A percentile compares a stretch with the other conserved stretches of the same genome.
Conservation (phyloP, 1,140 invertebrate species). For the Oscheius sp. region DNA sequence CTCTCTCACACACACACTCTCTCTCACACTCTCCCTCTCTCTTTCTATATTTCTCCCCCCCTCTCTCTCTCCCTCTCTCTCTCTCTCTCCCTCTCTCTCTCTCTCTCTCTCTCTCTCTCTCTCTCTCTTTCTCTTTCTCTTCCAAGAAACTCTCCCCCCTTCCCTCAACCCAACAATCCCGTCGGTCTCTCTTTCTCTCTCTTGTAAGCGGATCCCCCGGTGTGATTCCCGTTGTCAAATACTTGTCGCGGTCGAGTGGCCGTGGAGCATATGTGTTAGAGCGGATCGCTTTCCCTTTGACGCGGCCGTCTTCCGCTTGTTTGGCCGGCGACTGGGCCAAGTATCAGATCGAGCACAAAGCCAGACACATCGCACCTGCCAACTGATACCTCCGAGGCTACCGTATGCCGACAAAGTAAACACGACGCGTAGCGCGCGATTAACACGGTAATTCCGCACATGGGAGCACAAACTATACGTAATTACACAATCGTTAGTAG, state of each 20-base stretch:
- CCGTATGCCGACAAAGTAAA: not conserved
- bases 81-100: not conserved
- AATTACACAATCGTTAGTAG: no score
- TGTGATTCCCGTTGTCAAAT: conserved; percentile 6
- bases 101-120: not conserved
- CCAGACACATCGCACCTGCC: not conserved
- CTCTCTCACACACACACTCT: not conserved
- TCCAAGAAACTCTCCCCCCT: not conserved
- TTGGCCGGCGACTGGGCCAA: not conserved
- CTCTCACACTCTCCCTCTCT: not conserved
- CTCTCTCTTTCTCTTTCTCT: not conserved
- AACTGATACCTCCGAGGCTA: not conserved
- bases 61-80: not conserved
- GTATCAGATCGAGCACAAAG: conserved; percentile 11
- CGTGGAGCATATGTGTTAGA: not conserved
- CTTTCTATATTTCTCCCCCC: not conserved
- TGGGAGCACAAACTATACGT: no score
- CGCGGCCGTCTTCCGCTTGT: not conserved
- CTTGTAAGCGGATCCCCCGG: not conserved
- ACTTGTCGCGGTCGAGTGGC: conserved; percentile 6
- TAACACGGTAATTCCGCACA: no score
- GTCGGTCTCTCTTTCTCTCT: not conserved
- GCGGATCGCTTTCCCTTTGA: conserved; percentile 11
- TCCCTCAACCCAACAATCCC: not conserved
- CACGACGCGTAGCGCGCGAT: not conserved